Conservation (phyloP, 2,113 vertebrate genomes). For the Gopherus flavomarginatus region DNA sequence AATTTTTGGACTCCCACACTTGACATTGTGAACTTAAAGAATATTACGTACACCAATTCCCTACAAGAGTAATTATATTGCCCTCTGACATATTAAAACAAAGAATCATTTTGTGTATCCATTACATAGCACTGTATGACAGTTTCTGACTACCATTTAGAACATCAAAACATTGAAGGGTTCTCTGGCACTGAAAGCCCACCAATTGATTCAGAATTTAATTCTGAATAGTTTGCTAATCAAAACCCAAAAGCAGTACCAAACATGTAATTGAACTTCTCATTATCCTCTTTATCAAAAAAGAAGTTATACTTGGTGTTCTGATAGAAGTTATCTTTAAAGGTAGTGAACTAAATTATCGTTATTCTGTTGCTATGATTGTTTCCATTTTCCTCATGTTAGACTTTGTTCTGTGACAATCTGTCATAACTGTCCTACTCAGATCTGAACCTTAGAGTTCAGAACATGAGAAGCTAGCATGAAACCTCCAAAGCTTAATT, state of each 20-base stretch:
- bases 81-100: not conserved
- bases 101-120: not conserved
- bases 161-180: not conserved
- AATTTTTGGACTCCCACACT: conserved; percentile 2
- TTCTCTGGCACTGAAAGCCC: not conserved
- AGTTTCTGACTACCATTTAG: not conserved
- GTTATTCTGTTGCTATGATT: not conserved
- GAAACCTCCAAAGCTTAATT: no score
- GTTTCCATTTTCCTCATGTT: not conserved
- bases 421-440: no score
- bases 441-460: no score
- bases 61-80: not conserved
- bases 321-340: not conserved
- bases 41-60: not conserved
- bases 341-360: not conserved
- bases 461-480: no score
- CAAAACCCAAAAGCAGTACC: not conserved
- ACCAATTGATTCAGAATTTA: not conserved
- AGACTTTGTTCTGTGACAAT: not conserved
- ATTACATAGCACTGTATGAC: not conserved
- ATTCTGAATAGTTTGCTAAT: not conserved
- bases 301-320: not conserved
- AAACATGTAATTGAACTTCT: not conserved
- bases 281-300: no score
- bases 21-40: not conserved